These are phyloP conservation scores for Sebastes fasciatus DNA, from an alignment of 2,113 vertebrate genomes.

Conservation along the genomic window DNA sequence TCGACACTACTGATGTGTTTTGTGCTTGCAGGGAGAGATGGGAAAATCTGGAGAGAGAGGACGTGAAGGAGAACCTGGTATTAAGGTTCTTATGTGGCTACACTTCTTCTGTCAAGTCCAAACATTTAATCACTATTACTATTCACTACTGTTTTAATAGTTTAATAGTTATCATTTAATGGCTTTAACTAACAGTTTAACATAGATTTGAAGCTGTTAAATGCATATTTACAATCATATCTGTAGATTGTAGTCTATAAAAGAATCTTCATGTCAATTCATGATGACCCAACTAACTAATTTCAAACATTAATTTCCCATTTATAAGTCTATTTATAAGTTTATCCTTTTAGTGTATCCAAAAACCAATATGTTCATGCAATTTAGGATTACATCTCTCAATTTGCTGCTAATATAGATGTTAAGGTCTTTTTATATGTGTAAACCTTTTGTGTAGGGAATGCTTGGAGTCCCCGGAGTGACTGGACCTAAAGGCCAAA, in stretches of 20 bases:
- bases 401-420: neutral
- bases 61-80: slow-evolving; percentile 84
- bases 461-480: slow-evolving; percentile 66
- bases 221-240: neutral
- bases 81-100: slow-evolving; percentile 84
- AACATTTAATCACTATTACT: neutral
- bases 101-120: slow-evolving; percentile 50
- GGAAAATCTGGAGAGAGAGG: slow-evolving; percentile 82
- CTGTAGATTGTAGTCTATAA: neutral
- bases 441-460: slow-evolving; percentile 71
- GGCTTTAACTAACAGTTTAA: neutral
- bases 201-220: neutral
- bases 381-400: neutral
- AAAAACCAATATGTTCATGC: neutral
- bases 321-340: neutral
- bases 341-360: neutral
- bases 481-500: slow-evolving; percentile 78
- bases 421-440: slow-evolving; percentile 7
- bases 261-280: neutral
- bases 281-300: neutral
- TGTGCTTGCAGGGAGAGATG: slow-evolving; percentile 79
- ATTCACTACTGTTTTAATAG: neutral
- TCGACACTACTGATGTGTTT: slow-evolving; percentile 9
- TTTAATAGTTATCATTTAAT: neutral
- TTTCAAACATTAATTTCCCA: neutral